These are phyloP conservation scores for Flexamia atlantica DNA, from an alignment of 2,888 invertebrate species.

Conservation along the genomic window DNA sequence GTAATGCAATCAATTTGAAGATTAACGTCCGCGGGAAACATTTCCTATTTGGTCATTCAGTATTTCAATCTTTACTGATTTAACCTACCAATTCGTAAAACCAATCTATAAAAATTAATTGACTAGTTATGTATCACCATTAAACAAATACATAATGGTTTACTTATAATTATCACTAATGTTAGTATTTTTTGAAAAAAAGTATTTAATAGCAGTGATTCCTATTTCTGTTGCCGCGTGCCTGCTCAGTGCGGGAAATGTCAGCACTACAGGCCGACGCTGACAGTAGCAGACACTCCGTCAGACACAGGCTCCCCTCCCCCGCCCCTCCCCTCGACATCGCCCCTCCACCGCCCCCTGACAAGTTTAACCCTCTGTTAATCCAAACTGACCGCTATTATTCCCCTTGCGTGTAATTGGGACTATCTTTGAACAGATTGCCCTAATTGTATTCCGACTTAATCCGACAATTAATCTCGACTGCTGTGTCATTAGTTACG, in stretches of 20 bases:
- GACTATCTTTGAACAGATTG: slow-evolving; percentile 23
- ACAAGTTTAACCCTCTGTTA: slow-evolving; percentile 48
- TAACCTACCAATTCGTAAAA: too few species aligned
- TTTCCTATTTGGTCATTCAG: too few species aligned
- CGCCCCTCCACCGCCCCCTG: neutral
- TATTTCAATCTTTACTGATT: too few species aligned
- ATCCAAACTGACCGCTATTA: slow-evolving; percentile 40
- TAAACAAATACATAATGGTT: too few species aligned
- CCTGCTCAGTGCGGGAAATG: slow-evolving; percentile 32
- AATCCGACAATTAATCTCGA: slow-evolving; percentile 3
- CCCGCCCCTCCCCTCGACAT: slow-evolving; percentile 1
- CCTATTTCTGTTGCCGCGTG: too few species aligned
- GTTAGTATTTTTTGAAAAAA: too few species aligned
- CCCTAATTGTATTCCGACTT: slow-evolving; percentile 19
- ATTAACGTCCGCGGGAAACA: too few species aligned
- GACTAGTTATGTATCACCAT: too few species aligned
- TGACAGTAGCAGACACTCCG: slow-evolving; percentile 17
- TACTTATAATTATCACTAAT: too few species aligned
- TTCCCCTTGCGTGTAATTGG: slow-evolving; percentile 24
- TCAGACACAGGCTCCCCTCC: neutral
- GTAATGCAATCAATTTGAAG: too few species aligned
- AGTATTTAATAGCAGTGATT: too few species aligned
- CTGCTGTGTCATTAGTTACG: neutral
- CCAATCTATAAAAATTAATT: too few species aligned
- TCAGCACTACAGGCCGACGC: slow-evolving; percentile 4